These are phyloP conservation scores for Rhynchomys soricoides DNA, from an alignment of 2,113 vertebrate genomes.

Conservation along the genomic window DNA sequence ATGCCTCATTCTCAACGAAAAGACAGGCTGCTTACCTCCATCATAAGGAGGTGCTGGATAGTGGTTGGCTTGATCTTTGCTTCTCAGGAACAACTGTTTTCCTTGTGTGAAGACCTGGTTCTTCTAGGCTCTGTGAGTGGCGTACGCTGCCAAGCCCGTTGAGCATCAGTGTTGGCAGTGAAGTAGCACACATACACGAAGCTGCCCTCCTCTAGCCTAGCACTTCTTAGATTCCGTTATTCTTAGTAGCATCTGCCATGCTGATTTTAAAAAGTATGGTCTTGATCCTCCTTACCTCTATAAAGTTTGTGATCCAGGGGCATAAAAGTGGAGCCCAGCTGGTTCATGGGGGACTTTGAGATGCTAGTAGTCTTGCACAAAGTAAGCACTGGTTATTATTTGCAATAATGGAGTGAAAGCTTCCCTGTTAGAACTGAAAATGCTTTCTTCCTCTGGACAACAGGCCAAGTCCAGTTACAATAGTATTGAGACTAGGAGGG, in stretches of 20 bases:
- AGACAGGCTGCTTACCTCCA: neutral
- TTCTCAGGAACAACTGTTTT: slow-evolving; percentile 19
- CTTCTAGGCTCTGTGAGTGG: neutral
- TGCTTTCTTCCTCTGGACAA: slow-evolving; percentile 79
- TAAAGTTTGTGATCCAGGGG: neutral
- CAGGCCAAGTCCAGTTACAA: slow-evolving; percentile 81
- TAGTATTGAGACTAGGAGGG: slow-evolving; percentile 38
- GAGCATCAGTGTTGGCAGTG: neutral
- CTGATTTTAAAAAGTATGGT: neutral
- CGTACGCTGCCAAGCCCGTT: neutral
- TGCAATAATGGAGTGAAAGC: slow-evolving; percentile 74
- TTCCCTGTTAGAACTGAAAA: slow-evolving; percentile 80
- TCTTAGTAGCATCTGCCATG: neutral
- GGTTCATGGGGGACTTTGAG: neutral
- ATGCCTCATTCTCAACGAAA: slow-evolving; percentile 38
- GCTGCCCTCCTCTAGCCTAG: neutral
- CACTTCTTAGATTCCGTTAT: slow-evolving; percentile 5
- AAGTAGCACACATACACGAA: neutral
- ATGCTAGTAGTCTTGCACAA: neutral
- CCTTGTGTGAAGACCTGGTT: neutral
- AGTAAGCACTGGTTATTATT: neutral
- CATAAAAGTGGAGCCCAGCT: neutral
- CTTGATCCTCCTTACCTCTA: neutral
- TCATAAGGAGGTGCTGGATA: slow-evolving; percentile 11
- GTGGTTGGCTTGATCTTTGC: neutral